Evolutionary conservation across 2,797 vertebrate species (phyloP), one percentile per base, ranked within the genome.

Genomic region (Periparus ater): DNA sequence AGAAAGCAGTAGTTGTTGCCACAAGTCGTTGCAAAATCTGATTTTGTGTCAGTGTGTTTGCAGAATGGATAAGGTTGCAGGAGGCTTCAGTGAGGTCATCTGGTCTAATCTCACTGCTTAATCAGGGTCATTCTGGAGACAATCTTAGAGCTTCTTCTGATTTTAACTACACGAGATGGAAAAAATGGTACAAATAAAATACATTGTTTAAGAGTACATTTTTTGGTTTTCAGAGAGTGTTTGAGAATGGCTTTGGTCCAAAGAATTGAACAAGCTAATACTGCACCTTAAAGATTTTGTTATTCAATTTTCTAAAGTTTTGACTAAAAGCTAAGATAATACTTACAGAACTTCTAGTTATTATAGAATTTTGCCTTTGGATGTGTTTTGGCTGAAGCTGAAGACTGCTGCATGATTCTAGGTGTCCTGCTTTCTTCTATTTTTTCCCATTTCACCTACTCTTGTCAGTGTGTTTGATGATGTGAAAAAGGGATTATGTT

Each of bases 161-260:
- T 81, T 30, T 77, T 60, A 78, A 63, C 20, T 26, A 2, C 1
- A 0, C 13, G 25, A 47, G 9, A 3, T 54, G 1, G 8, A 34
- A 44, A 79, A 88, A 67, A 70, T 34, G 10, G 11, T 71, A 32
- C 34, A 65, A 26, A n/a, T 53, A 75, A 67, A 92, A 23, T 65
- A 23, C 5, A 6, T 53, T 25, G 4, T 5, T 34, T 12, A 34
- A 54, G 44, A 88, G 19, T 62, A 51, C 23, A 27, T 45, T 30
- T 58, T 72, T 22, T 8, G 2, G 21, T 77, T 93, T 91, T 81
- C 38, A 47, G 23, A 8, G 12, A 29, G 16, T 51, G 6, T 61
- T 81, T 6, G 4, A 9, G 74, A 57, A 13, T 70, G 6, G 30
- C 34, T 79, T 38, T 67, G 12, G 7, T 61, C 20, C 0, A 0